Evolutionary conservation across 2,888 invertebrate species (phyloP).

Genomic region (Drosophila algonquin): DNA sequence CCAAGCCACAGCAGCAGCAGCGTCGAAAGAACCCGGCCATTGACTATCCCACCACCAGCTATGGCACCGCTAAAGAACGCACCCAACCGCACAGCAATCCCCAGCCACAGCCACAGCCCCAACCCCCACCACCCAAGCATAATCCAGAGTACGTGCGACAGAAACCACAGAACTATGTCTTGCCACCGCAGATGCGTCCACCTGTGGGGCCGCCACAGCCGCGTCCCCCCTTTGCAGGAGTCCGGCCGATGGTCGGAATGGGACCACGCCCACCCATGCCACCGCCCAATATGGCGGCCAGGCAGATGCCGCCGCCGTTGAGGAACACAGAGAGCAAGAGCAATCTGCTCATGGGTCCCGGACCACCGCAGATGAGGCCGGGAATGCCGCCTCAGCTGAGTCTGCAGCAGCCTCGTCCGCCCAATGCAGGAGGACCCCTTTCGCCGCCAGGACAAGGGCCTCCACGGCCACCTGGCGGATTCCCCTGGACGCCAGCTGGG

Average conservation of each 20-base stretch:
- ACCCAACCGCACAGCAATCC: conserved; percentile 43
- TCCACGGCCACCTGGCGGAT: conserved; percentile 77
- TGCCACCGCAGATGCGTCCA: conserved; percentile 80
- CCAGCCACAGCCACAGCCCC: conserved; percentile 13
- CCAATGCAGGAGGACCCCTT: conserved; percentile 67
- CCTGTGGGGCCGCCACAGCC: conserved; percentile 69
- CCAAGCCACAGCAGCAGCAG: conserved; percentile 10
- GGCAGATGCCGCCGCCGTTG: conserved; percentile 81
- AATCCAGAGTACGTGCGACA: conserved; percentile 46
- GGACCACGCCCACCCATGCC: conserved; percentile 80
- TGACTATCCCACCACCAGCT: conserved; percentile 22
- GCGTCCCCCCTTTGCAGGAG: conserved; percentile 78
- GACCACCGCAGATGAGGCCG: conserved; percentile 65
- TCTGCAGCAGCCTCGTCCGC: conserved; percentile 74
- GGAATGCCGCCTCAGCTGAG: conserved; percentile 66
- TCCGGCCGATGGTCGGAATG: conserved; percentile 70
- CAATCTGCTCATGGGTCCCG: conserved; percentile 79
- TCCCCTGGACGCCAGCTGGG: conserved; percentile 68
- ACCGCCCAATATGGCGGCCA: conserved; percentile 71
- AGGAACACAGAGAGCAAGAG: conserved; percentile 84
- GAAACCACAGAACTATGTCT: conserved; percentile 52
- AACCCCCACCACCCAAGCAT: conserved; percentile 33
- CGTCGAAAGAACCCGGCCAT: conserved; percentile 14
- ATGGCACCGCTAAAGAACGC: conserved; percentile 47
- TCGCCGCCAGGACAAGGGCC: conserved; percentile 81